Percentiles rank a stretch among this genome's conserved stretches.
phyloP scores from a whole-genome alignment of 2,113 vertebrate species.

The Gallinago paraguaiae region DNA sequence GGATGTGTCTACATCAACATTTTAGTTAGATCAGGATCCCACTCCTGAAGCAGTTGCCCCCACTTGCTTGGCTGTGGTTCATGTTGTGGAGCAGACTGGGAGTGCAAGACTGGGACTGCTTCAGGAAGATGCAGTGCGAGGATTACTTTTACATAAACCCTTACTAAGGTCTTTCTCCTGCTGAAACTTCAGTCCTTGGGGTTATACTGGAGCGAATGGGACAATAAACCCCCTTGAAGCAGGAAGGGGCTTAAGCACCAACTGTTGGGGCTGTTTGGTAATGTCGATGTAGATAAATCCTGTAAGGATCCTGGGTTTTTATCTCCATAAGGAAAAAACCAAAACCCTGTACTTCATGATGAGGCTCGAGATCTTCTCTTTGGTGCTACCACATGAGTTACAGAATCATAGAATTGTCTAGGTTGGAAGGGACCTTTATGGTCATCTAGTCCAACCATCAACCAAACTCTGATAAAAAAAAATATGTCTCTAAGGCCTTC shows the following conservation, averaged over 20 bases:
- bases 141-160: background rate
- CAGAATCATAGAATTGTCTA: too few species aligned
- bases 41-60: background rate
- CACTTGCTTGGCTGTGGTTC: background rate
- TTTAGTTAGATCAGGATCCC: background rate
- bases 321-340: background rate
- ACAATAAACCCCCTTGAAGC: background rate
- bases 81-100: background rate
- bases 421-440: too few species aligned
- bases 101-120: background rate
- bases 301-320: background rate
- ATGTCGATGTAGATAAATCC: background rate
- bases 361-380: background rate
- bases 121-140: background rate
- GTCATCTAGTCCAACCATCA: too few species aligned
- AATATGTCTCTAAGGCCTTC: too few species aligned
- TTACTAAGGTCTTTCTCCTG: background rate
- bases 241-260: background rate
- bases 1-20: background rate
- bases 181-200: background rate
- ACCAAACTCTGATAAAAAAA: too few species aligned
- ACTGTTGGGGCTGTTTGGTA: background rate
- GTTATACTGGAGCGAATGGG: background rate
- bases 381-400: background rate
- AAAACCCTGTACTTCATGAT: background rate